Evolutionary conservation across 35 echinoderm and acorn worm species (phyloP).

Genomic region (Lytechinus pictus): DNA sequence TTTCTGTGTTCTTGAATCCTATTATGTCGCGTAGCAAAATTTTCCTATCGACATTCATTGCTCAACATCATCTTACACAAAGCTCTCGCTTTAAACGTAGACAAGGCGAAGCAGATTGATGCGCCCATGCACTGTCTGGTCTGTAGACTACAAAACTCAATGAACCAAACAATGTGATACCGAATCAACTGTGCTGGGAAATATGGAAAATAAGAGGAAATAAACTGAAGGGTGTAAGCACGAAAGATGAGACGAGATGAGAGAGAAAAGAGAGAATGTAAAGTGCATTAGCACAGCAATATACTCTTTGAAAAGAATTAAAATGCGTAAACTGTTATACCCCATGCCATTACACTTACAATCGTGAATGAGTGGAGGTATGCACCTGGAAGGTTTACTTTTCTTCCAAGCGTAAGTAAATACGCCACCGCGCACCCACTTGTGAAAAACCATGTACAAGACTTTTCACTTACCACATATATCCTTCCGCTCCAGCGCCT

Average conservation of each 20-base stretch:
- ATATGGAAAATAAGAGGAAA: neutral
- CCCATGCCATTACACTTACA: constrained; percentile 5
- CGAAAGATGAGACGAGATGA: neutral
- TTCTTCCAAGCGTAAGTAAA: constrained; percentile 3
- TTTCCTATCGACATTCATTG: too few species aligned
- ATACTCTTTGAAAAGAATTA: neutral
- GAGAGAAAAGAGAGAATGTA: neutral
- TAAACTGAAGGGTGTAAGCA: constrained; percentile 18
- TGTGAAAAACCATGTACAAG: constrained; percentile 13
- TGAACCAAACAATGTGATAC: neutral
- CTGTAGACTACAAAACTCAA: neutral
- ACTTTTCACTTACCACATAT: constrained; percentile 40
- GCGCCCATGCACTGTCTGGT: neutral
- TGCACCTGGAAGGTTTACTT: neutral
- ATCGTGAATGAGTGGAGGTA: neutral
- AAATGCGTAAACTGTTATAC: constrained; percentile 19
- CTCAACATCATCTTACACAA: too few species aligned
- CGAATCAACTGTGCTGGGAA: neutral
- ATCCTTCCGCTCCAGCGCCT: constrained; percentile 26
- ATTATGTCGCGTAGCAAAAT: too few species aligned
- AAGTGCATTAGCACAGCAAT: neutral
- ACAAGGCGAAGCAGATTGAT: too few species aligned
- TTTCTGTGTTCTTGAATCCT: too few species aligned
- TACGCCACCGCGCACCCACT: constrained; percentile 14
- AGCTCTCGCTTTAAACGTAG: too few species aligned